Evolutionary conservation across 1,140 invertebrate species (phyloP), one percentile per base, ranked within the genome.

Genomic region (Gryllus bimaculatus): DNA sequence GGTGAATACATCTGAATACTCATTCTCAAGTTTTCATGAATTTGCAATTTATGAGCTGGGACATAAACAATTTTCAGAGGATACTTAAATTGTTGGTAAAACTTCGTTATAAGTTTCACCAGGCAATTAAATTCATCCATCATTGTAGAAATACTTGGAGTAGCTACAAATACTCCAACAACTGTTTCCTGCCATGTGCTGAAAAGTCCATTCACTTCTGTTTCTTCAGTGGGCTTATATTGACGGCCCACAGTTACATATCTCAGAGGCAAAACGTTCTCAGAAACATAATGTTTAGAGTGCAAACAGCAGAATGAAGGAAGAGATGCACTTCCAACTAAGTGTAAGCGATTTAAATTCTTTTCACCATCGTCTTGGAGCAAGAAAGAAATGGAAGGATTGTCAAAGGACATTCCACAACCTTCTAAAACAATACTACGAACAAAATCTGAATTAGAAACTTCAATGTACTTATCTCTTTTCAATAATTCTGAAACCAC

Each of bases 341-440:
- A 85, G 86, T 92, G 91, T 66, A 93, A 85, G 8, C 88, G 85
- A 81, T 87, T 85, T 4, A 75, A 20, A 78, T 79, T 77, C n/a
- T 47, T 81, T 12, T 47, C 1, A 80, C 86, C 85, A 54, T 88
- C 85, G 73, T 83, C 82, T 81, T 90, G 84, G 20, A 93, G 81
- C 26, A 90, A 87, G 81, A 91, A 92, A 8, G 88, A 85, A 26
- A 85, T 80, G 20, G 83, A 82, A 4, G 88, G 85, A 83, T 90
- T 85, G 21, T 86, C 86, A 79, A 90, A 89, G 83, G 91, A 85
- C 15, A 87, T 81, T 18, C 91, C 90, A 82, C 89, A 90, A 8
- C 90, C 92, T 85, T 94, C 92, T 8, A 93, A 85, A 21, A 93
- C 83, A 2, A 91, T 82, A 83, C 91, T 92, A 78, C 89, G 89